phyloP scores from a whole-genome alignment of 2,113 vertebrate species.

The Salvelinus sp. region DNA sequence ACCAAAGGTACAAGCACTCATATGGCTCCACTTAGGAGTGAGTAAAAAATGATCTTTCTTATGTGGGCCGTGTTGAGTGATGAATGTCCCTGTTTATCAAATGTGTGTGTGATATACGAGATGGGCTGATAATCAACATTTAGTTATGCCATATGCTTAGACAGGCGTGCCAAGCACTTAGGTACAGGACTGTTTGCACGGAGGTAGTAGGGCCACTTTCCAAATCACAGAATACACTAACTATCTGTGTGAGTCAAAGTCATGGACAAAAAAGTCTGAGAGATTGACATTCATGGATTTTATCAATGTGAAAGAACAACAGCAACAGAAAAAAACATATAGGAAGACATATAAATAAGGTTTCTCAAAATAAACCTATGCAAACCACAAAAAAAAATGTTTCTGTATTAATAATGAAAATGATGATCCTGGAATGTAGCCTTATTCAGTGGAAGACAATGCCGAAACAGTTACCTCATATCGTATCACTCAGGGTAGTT shows the following conservation, averaged over 20 bases:
- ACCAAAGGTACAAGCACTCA: slow-evolving; percentile 62
- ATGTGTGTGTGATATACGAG: slow-evolving; percentile 71
- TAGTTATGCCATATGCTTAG: slow-evolving; percentile 74
- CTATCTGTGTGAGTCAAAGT: slow-evolving; percentile 44
- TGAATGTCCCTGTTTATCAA: slow-evolving; percentile 69
- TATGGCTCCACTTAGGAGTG: slow-evolving; percentile 44
- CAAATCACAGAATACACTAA: slow-evolving; percentile 21
- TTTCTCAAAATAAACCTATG: not conserved
- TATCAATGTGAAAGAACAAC: not conserved
- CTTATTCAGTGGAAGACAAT: not conserved
- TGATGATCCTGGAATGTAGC: not conserved
- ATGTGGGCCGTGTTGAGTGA: slow-evolving; percentile 57
- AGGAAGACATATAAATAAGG: not conserved
- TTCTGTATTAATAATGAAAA: no score
- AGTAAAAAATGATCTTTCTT: slow-evolving; percentile 29
- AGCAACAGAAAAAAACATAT: no score
- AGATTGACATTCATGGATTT: not conserved
- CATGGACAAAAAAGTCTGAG: slow-evolving; percentile 10
- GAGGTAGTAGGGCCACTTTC: slow-evolving; percentile 51
- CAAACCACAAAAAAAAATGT: not conserved
- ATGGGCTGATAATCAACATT: slow-evolving; percentile 73
- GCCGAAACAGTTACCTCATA: not conserved
- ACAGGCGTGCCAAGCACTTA: slow-evolving; percentile 66
- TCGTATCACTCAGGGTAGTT: slow-evolving; percentile 11
- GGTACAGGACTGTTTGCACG: slow-evolving; percentile 67